Conservation (phyloP, 2,113 vertebrate species). For the Clarias gariepinus region DNA sequence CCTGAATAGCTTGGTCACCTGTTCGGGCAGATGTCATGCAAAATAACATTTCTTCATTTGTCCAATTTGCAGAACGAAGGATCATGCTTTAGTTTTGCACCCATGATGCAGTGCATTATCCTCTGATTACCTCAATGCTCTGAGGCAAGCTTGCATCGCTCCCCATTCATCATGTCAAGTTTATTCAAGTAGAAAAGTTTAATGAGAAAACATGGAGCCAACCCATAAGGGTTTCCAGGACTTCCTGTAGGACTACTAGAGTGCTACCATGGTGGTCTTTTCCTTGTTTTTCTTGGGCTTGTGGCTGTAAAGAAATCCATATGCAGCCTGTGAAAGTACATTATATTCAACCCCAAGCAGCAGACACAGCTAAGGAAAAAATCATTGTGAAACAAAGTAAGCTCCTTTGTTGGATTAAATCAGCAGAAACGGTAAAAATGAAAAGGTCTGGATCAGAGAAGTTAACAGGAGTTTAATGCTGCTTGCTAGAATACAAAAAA, state of each 20-base stretch:
- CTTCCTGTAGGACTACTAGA: not conserved
- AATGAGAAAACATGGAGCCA: no score
- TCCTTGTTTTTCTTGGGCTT: not conserved
- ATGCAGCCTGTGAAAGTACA: not conserved
- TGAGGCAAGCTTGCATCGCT: no score
- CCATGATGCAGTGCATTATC: no score
- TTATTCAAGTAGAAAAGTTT: no score
- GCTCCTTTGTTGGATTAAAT: not conserved
- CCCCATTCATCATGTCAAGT: no score
- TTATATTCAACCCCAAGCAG: not conserved
- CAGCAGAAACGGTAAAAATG: not conserved
- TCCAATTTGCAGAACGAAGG: no score
- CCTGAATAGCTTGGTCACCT: no score
- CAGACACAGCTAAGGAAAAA: not conserved
- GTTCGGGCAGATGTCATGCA: no score
- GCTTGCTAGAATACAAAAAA: not conserved
- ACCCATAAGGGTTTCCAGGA: not conserved
- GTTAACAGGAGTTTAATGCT: not conserved
- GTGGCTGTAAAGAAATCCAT: not conserved
- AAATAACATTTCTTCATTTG: no score
- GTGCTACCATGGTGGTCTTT: not conserved
- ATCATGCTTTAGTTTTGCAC: no score
- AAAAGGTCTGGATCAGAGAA: not conserved
- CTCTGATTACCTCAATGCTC: no score
- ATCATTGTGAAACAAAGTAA: not conserved